Evolutionary conservation across 2,888 invertebrate species (phyloP).

Genomic region (Parnassius apollo): DNA sequence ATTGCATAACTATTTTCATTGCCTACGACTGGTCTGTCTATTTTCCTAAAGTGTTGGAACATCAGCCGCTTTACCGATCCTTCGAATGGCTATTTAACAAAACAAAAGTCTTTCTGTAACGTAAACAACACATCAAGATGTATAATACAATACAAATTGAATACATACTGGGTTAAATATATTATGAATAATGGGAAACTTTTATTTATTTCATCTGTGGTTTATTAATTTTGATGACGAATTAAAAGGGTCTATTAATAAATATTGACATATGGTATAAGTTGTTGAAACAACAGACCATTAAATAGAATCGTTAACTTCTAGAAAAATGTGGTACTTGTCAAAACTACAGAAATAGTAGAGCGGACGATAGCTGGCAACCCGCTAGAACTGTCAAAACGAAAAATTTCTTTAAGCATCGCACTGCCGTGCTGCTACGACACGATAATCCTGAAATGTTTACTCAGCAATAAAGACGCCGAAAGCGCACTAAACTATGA

Average conservation of each 20-base stretch:
- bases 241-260: too few species aligned
- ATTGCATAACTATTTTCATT: conserved; percentile 46
- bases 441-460: conserved; percentile 66
- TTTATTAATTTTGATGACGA: too few species aligned
- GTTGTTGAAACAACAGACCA: neutral
- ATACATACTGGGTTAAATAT: conserved; percentile 35
- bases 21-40: conserved; percentile 59
- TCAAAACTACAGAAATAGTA: conserved; percentile 39
- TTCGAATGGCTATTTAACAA: conserved; percentile 58
- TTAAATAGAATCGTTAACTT: conserved; percentile 6
- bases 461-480: conserved; percentile 75
- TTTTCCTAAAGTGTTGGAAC: conserved; percentile 65
- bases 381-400: conserved; percentile 32
- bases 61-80: conserved; percentile 49
- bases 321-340: conserved; percentile 32
- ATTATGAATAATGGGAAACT: too few species aligned
- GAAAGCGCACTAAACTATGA: conserved; percentile 74
- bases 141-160: conserved; percentile 36
- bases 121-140: conserved; percentile 62
- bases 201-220: too few species aligned
- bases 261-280: neutral
- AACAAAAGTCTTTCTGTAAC: conserved; percentile 63
- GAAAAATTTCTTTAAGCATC: conserved; percentile 47
- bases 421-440: conserved; percentile 47
- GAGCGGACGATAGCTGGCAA: conserved; percentile 31